Evolutionary conservation across 2,888 invertebrate genomes (phyloP), one percentile per base, ranked within the genome.

Genomic region (Linyphia triangularis): DNA sequence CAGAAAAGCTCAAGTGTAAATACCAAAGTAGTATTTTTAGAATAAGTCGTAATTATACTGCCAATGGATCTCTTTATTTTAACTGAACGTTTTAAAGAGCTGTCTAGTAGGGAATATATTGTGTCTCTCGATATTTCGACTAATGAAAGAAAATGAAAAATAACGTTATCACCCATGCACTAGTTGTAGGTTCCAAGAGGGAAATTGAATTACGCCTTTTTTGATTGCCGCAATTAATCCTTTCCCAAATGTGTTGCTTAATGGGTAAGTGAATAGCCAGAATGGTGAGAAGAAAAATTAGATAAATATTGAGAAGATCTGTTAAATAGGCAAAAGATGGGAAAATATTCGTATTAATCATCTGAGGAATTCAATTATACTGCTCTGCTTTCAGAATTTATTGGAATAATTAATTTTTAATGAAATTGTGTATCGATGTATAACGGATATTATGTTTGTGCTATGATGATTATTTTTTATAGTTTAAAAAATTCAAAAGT

Each of bases 221-320:
- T 85, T 85, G 78, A 79, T 85, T 63, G 72, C 85, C 72, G 72
- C 72, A 85, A 85, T 85, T 85, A 85, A 85, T 85, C 61, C 85
- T 79, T 78, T 85, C 79, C 79, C 85, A 79, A 72, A 79, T 65
- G 78, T 26, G 51, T 75, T 59, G 37, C 72, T 82, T 72, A 51
- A 28, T 43, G 73, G 57, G 59, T 57, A 30, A 28, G 59, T 33
- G 26, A 43, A 43, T 51, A 33, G 28, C 26, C 51, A 7, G 40
- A 69, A 33, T 26, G 16, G 61, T 26, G 63, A 77, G 40, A 10
- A 79, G 51, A 37, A 78, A 63, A 22, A 37, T 22, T 22, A 9
- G 22, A 37, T 30, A 30, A 37, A 77, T 77, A 77, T 63, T 40
- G 77, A 40, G 77, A 40, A 26, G 43, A 28, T 9, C 28, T 81